These are phyloP conservation scores for Dermolepida albohirtum DNA, from an alignment of 2,888 invertebrate genomes.

Conservation along the genomic window DNA sequence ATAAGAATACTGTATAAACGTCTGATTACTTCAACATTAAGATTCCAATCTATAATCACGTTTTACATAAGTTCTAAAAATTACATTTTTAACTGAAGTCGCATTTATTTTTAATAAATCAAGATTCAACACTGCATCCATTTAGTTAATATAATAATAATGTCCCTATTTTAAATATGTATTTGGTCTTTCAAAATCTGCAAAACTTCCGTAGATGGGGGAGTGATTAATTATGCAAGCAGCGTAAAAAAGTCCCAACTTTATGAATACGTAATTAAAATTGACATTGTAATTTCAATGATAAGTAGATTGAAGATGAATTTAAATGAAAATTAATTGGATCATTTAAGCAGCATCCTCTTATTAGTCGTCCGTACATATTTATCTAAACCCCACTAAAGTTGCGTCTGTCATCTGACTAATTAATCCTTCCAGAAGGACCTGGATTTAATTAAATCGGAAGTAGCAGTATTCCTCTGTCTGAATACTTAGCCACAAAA, in stretches of 20 bases:
- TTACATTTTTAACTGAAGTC: background rate
- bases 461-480: slow-evolving; percentile 60
- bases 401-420: slow-evolving; percentile 61
- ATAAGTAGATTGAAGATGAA: slow-evolving; percentile 56
- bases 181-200: no score
- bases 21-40: no score
- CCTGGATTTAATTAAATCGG: slow-evolving; percentile 62
- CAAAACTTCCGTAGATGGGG: no score
- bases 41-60: no score
- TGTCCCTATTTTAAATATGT: no score
- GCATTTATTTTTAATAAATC: background rate
- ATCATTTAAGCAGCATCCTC: slow-evolving; percentile 60
- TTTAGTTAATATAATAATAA: background rate
- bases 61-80: no score
- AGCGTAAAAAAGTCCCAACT: slow-evolving; percentile 27
- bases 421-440: slow-evolving; percentile 62
- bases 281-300: slow-evolving; percentile 53
- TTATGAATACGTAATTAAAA: slow-evolving; percentile 46
- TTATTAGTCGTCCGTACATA: slow-evolving; percentile 59
- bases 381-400: slow-evolving; percentile 58
- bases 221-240: slow-evolving; percentile 19
- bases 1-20: no score
- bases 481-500: slow-evolving; percentile 56
- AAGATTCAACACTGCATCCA: background rate
- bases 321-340: slow-evolving; percentile 62